Evolutionary conservation across 2,888 invertebrate genomes (phyloP), one percentile per base, ranked within the genome.

Genomic region (Acanthococcus lagerstroemiae): DNA sequence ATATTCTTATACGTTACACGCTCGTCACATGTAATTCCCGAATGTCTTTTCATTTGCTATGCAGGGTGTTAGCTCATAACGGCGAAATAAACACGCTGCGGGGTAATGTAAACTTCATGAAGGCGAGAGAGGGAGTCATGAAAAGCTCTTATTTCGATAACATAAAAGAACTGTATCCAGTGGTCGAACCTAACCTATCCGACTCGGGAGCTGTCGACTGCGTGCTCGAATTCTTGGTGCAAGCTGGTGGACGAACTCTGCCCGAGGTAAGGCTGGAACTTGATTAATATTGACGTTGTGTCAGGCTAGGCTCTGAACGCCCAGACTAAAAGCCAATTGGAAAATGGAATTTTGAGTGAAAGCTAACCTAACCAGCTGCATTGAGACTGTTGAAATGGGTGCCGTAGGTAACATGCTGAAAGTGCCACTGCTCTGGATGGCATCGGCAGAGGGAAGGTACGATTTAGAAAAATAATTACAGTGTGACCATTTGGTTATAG

Each of bases 31-130:
- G n/a, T 1, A 26, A 48, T 30, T 30, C 9, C 19, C 61, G 15
- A 19, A 21, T 46, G 4, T 46, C 2, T 22, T 15, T 50, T 17
- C 5, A 58, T 58, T 56, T 63, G 45, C n/a, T n/a, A 48, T 74
- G 0, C 76, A 87, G 93, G 75, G 84, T 90, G 74, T 80, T 99
- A 72, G 97, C 97, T 69, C 99, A 99, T 80, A 99, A 99, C 79
- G 99, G 99, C 70, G 99, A 99, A 81, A 99, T 99, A 77, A 99
- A 99, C 80, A 99, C 99, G 15, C 82, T 99, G 72, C 86, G 96
- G 69, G 99, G 99, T 72, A 99, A 99, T 77, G 92, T 96, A 7
- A 99, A 99, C 78, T 83, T 92, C 71, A 99, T 99, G 97, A 91
- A 93, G 76, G 97, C 97, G 65, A 86, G 99, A 66, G 97, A 97